phyloP scores from a whole-genome alignment of 2,888 invertebrate species.

The Drosophila cognata region DNA sequence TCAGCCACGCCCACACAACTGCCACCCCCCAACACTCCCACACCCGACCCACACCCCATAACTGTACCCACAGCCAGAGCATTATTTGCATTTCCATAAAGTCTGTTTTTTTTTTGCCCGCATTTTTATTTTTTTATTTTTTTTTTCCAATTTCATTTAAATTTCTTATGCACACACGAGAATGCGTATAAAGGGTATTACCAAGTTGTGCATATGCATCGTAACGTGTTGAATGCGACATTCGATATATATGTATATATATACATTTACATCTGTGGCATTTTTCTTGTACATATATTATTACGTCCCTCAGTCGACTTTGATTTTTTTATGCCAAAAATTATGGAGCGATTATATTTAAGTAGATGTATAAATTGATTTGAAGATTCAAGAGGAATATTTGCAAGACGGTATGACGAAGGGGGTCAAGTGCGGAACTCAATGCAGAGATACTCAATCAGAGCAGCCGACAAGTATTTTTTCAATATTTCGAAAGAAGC shows the following conservation, averaged over 20 bases:
- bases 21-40: not conserved
- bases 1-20: conserved; percentile 42
- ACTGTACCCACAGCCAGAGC: conserved; percentile 11
- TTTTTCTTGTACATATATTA: not conserved
- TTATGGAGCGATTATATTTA: not conserved
- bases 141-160: conserved; percentile 38
- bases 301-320: not conserved
- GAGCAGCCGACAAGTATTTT: not conserved
- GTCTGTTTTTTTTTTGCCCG: conserved; percentile 3
- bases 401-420: not conserved
- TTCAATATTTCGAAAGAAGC: not conserved
- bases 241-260: not conserved
- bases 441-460: fast-evolving
- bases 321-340: not conserved
- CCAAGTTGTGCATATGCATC: conserved; percentile 12
- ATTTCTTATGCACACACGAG: conserved; percentile 21
- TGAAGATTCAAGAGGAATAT: not conserved
- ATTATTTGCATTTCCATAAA: conserved; percentile 57
- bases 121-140: conserved; percentile 12
- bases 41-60: not conserved
- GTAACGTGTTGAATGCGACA: not conserved
- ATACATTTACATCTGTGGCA: not conserved
- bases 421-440: not conserved
- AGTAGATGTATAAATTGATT: not conserved
- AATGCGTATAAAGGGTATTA: conserved; percentile 19